Percentiles rank a stretch among this genome's conserved stretches.
Evolutionary conservation across 2,113 vertebrate species (phyloP).

Genomic region (Tapirus terrestris): DNA sequence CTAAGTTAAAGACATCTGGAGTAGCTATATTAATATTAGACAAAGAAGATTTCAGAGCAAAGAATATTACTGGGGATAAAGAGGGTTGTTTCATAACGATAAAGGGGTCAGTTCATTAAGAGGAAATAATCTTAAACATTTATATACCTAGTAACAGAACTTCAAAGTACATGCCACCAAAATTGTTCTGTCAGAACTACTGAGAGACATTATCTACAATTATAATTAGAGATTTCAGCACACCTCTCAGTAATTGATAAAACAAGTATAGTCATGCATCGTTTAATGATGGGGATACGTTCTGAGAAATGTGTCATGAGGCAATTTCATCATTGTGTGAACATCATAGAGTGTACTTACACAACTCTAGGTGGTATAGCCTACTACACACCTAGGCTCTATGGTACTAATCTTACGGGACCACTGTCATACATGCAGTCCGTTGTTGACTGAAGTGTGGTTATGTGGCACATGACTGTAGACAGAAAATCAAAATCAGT

Average conservation of each 20-base stretch:
- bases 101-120: not conserved
- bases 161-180: not conserved
- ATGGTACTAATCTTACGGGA: no score
- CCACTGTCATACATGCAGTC: no score
- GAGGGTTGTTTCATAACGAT: not conserved
- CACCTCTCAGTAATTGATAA: not conserved
- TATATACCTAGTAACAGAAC: not conserved
- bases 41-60: not conserved
- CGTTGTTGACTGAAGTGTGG: no score
- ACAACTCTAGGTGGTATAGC: no score
- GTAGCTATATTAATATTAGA: not conserved
- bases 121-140: not conserved
- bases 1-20: not conserved
- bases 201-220: no score
- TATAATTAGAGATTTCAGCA: not conserved
- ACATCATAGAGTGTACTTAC: no score
- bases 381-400: no score
- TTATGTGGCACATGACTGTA: no score
- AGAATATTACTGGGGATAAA: not conserved
- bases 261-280: not conserved
- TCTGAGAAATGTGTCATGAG: no score
- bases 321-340: no score
- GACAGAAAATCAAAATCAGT: no score
- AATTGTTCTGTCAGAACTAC: not conserved
- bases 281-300: no score